Conservation (phyloP, 2,888 invertebrate species). For the Luperina nickerlii region DNA sequence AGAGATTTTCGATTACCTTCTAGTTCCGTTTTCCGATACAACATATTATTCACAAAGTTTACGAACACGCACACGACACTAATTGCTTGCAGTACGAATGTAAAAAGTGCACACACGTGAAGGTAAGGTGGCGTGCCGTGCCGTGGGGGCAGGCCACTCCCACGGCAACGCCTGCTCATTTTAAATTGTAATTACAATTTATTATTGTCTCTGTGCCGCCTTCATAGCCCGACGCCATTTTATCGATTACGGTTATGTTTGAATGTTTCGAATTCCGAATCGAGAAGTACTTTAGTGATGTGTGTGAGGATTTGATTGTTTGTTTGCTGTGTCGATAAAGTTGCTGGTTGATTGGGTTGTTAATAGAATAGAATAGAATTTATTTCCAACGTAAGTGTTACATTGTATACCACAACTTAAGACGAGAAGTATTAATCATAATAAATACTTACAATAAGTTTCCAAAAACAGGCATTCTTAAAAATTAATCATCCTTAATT, state of each 20-base stretch:
- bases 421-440: no score
- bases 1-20: constrained; percentile 41
- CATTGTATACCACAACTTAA: no score
- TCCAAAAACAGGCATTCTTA: no score
- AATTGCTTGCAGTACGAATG: constrained; percentile 80
- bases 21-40: constrained; percentile 55
- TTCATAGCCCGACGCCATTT: constrained; percentile 88
- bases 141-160: constrained; percentile 85
- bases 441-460: no score
- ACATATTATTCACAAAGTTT: constrained; percentile 65
- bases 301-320: constrained; percentile 14
- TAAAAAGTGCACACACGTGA: constrained; percentile 86
- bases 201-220: constrained; percentile 90
- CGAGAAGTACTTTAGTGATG: constrained; percentile 38
- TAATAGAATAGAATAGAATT: no score
- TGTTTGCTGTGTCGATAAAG: neutral
- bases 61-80: constrained; percentile 73
- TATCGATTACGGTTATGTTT: constrained; percentile 83
- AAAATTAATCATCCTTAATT: no score
- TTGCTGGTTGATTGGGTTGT: neutral
- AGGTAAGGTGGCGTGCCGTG: constrained; percentile 80
- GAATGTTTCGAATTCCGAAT: constrained; percentile 63
- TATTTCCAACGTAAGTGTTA: no score
- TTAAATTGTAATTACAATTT: constrained; percentile 91
- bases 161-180: constrained; percentile 89